Base-by-base conservation (phyloP, 2,888 invertebrate species). In the Amphipoea lucens region DNA sequence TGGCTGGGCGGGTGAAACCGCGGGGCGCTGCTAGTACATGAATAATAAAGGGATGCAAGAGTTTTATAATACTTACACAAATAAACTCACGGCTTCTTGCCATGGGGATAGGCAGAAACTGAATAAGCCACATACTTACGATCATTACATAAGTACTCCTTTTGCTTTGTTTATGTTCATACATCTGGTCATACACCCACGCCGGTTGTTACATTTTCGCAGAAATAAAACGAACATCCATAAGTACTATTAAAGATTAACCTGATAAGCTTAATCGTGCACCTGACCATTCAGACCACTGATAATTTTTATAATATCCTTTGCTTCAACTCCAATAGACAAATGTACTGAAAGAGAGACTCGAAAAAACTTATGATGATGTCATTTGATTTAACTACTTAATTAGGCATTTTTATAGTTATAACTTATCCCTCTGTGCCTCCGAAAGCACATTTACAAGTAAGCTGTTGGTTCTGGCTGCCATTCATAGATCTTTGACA, bases 221-320 rank as follows among this genome's bases (percentile, higher is more conserved):
- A 7, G 42, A n/a, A 45, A 54, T 9, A 36, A 45, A 65, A 20
- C 14, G 12, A 51, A 42, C n/a, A 36, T 54, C 45, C 17, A n/a
- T 36, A 36, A 0, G 3, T 40, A 60, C 23, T 69, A 45, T 62
- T 70, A 71, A 80, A 80, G 48, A 42, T 42, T 42, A 42, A 42
- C 9, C 42, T 42, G 42, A 42, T 9, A 36, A 48, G 54, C 0
- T 20, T 29, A 48, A 79, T 60, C 14, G 14, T 70, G 71, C 65
- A 79, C 48, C 79, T 81, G 48, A 48, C 14, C 45, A 60, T 67
- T 51, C 17, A 51, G 14, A 51, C 12, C 66, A 54, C 36, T n/a
- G 51, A 40, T 78, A 40, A 57, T 4, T 48, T 57, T 51, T 29
- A 73, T 51, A 74, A 74, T 54, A 74, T 42, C 40, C 11, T 45